Conservation (phyloP, 1,140 invertebrate genomes). For the Pseudomyrmex gracilis region DNA sequence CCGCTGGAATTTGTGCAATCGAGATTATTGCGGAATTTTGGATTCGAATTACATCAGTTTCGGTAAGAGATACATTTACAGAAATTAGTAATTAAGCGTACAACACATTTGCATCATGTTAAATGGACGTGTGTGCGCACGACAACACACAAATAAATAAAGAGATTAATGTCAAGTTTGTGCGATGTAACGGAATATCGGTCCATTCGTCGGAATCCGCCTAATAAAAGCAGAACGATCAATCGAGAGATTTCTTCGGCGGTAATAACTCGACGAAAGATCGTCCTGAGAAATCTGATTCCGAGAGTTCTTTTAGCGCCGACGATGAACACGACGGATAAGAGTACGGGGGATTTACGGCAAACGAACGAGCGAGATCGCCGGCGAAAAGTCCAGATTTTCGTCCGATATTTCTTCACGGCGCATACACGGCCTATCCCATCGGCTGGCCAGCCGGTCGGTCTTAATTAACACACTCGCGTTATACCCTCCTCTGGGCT, state of each 20-base stretch:
- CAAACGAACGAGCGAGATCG: constrained; percentile 6
- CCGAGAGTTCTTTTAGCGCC: constrained; percentile 50
- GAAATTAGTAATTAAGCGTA: too few species aligned
- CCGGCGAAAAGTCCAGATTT: constrained; percentile 44
- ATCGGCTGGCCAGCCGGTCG: constrained; percentile 38
- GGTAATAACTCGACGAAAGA: constrained; percentile 45
- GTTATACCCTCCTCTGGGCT: constrained; percentile 66
- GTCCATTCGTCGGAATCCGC: background rate
- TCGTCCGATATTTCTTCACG: constrained; percentile 41
- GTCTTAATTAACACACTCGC: constrained; percentile 74
- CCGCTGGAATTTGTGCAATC: background rate
- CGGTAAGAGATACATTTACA: too few species aligned
- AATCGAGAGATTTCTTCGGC: constrained; percentile 36
- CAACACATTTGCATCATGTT: too few species aligned
- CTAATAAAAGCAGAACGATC: constrained; percentile 31
- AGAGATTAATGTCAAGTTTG: background rate
- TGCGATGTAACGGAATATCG: background rate
- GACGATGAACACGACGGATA: constrained; percentile 43
- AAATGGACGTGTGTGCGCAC: too few species aligned
- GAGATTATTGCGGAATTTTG: background rate
- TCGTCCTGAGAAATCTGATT: constrained; percentile 52
- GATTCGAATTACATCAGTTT: background rate
- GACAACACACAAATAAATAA: too few species aligned
- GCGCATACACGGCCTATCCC: constrained; percentile 25
- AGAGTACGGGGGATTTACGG: constrained; percentile 40